Percentiles rank a stretch among this genome's conserved stretches.
Conservation (phyloP, 2,888 invertebrate species). For the Acheta domesticus region DNA sequence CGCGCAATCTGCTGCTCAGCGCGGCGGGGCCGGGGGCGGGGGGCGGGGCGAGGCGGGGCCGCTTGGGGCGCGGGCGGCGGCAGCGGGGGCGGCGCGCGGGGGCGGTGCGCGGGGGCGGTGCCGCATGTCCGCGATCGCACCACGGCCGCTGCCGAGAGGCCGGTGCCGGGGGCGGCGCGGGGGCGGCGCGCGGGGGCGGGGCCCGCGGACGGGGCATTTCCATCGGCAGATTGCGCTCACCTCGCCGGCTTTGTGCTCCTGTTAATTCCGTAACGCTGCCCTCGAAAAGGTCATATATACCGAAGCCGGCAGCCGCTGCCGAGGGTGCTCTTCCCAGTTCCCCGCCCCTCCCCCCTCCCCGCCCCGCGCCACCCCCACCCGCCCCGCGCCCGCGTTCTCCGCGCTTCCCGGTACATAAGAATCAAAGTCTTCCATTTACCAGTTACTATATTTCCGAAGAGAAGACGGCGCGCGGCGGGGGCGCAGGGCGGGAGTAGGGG, state of each 20-base stretch:
- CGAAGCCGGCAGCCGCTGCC: slow-evolving; percentile 19
- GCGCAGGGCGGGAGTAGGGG: slow-evolving; percentile 32
- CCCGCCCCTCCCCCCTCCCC: not conserved
- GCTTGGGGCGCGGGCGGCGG: not conserved
- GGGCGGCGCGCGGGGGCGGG: not conserved
- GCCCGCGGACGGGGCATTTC: not conserved
- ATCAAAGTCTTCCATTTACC: slow-evolving; percentile 24
- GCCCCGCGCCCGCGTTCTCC: not conserved
- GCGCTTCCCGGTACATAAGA: slow-evolving; percentile 1
- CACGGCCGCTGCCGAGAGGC: not conserved
- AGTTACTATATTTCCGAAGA: slow-evolving; percentile 33
- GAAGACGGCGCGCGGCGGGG: slow-evolving; percentile 38
- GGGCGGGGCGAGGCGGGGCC: too few species aligned
- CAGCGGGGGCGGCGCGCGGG: not conserved
- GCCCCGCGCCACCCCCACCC: not conserved
- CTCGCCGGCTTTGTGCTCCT: slow-evolving; percentile 44
- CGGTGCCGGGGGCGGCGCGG: not conserved
- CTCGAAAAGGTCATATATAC: slow-evolving; percentile 42
- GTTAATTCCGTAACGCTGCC: slow-evolving; percentile 51
- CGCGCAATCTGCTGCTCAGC: not conserved
- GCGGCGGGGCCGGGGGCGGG: not conserved
- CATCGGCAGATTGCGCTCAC: slow-evolving; percentile 21
- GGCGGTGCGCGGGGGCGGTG: not conserved
- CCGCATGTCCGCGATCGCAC: not conserved
- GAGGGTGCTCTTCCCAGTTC: not conserved